Evolutionary conservation across 2,797 vertebrate genomes (phyloP).

Genomic region (Sciurus carolinensis): DNA sequence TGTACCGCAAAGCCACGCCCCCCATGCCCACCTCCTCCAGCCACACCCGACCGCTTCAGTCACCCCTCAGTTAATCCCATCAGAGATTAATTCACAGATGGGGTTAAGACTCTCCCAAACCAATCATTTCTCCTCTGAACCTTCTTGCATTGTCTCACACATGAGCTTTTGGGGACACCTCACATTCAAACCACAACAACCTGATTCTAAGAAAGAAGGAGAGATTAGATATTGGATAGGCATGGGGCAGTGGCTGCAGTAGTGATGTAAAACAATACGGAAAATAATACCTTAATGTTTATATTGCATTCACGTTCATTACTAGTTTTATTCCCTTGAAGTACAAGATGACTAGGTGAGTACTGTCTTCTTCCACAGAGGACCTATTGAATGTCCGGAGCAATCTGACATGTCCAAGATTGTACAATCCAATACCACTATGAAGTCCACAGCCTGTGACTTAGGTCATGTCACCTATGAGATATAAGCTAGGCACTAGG

Average conservation of each 20-base stretch:
- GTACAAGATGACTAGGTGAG: background rate
- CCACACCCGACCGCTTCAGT: too few species aligned
- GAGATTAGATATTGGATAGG: background rate
- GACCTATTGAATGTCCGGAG: background rate
- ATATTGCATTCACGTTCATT: background rate
- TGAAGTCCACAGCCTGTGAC: background rate
- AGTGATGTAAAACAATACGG: background rate
- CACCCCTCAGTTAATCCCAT: too few species aligned
- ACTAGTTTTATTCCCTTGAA: background rate
- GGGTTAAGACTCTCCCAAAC: too few species aligned
- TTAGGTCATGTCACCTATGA: background rate
- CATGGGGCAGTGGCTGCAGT: background rate
- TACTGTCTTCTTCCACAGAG: background rate
- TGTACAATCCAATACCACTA: background rate
- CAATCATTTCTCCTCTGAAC: too few species aligned
- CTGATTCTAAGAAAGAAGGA: background rate
- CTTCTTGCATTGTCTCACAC: too few species aligned
- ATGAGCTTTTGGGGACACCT: too few species aligned
- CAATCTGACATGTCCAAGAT: background rate
- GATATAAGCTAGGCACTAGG: background rate
- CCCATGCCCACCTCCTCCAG: too few species aligned
- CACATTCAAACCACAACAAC: background rate
- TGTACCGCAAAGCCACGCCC: too few species aligned
- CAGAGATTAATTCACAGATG: too few species aligned
- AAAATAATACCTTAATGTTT: background rate